A percentile compares a stretch with the other conserved stretches of the same genome.
phyloP scores from a whole-genome alignment of 1,140 invertebrate species.

The Antheraea mylitta region DNA sequence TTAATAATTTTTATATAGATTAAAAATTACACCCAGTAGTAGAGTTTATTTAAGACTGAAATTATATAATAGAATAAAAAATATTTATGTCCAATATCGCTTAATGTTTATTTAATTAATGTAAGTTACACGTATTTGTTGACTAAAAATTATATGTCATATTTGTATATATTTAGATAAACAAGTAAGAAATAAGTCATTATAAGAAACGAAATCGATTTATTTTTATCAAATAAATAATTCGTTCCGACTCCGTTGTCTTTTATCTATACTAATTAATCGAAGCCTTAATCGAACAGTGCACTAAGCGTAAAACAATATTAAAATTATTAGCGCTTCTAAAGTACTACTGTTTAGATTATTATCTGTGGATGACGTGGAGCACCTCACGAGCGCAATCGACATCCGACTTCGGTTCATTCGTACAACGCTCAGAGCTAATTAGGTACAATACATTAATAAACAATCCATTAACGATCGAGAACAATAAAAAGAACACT shows the following conservation, averaged over 20 bases:
- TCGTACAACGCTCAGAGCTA: constrained; percentile 22
- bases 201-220: neutral
- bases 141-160: too few relatives aligned
- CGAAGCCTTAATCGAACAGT: constrained; percentile 8
- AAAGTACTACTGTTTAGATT: constrained; percentile 29
- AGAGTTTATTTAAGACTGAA: too few relatives aligned
- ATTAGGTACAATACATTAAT: constrained; percentile 57
- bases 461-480: constrained; percentile 51
- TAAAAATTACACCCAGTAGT: too few relatives aligned
- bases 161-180: neutral
- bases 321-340: constrained; percentile 21
- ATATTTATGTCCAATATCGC: too few relatives aligned
- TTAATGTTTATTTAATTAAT: too few relatives aligned
- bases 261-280: constrained; percentile 18
- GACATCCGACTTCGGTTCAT: neutral
- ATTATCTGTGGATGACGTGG: constrained; percentile 33
- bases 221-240: constrained; percentile 9
- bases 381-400: constrained; percentile 20
- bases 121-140: too few relatives aligned
- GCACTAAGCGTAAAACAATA: constrained; percentile 16
- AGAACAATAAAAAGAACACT: constrained; percentile 21
- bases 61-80: too few relatives aligned
- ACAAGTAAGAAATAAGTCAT: neutral
- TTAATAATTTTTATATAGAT: too few relatives aligned
- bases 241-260: neutral